Conservation (phyloP, 2,888 invertebrate species). For the Thyatira batis region DNA sequence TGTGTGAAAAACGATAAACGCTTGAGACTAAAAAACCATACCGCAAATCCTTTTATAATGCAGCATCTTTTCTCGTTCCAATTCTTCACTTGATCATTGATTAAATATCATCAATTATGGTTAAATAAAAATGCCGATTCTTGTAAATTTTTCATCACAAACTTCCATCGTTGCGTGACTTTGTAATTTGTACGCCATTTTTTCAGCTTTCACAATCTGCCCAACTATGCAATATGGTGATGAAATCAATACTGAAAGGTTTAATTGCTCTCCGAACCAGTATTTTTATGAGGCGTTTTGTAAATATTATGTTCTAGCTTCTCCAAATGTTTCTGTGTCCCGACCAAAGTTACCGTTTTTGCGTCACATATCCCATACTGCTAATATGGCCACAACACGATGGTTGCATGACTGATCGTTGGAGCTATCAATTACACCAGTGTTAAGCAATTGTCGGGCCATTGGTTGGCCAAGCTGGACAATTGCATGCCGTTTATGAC, state of each 20-base stretch:
- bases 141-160: neutral
- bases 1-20: too few species aligned
- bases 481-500: conserved; percentile 54
- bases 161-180: neutral
- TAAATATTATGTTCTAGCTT: too few species aligned
- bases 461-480: conserved; percentile 33
- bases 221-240: neutral
- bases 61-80: neutral
- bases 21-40: too few species aligned
- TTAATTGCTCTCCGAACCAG: neutral
- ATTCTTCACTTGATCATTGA: too few species aligned
- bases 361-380: neutral
- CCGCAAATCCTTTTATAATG: neutral
- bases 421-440: conserved; percentile 51
- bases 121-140: too few species aligned
- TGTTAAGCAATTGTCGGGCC: conserved; percentile 53
- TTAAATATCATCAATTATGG: too few species aligned
- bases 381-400: neutral
- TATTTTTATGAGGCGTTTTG: too few species aligned
- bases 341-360: neutral
- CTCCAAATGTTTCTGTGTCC: too few species aligned
- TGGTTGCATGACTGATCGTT: conserved; percentile 25
- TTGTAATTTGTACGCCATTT: neutral
- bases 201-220: neutral
- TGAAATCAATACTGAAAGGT: neutral